These are phyloP conservation scores for Cosmia trapezina DNA, from an alignment of 2,888 invertebrate genomes.

Conservation along the genomic window DNA sequence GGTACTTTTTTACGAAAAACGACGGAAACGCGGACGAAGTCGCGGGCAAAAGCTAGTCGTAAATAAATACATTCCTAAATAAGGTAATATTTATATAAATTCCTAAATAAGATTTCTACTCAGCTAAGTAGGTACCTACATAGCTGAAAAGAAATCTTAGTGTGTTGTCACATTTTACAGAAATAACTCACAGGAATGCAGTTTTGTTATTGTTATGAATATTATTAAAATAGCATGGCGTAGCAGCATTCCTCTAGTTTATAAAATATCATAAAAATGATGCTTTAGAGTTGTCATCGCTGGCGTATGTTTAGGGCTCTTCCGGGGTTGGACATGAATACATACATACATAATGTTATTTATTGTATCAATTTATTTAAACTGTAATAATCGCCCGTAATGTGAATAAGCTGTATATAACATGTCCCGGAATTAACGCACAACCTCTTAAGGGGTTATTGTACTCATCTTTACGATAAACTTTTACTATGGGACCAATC, in stretches of 20 bases:
- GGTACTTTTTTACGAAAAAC: too few species aligned
- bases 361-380: not conserved
- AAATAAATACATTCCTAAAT: too few species aligned
- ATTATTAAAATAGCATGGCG: conserved; percentile 26
- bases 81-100: too few species aligned
- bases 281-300: conserved; percentile 12
- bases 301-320: not conserved
- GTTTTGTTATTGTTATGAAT: conserved; percentile 26
- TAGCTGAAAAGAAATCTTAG: too few species aligned
- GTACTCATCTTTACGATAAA: too few species aligned
- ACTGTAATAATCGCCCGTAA: not conserved
- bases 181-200: conserved; percentile 28
- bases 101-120: too few species aligned
- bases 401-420: too few species aligned
- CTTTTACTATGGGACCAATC: too few species aligned
- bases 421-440: too few species aligned
- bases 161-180: not conserved
- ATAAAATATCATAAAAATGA: conserved; percentile 37
- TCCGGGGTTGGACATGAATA: conserved; percentile 11
- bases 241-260: conserved; percentile 14
- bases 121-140: not conserved
- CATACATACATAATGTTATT: not conserved
- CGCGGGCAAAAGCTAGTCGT: too few species aligned
- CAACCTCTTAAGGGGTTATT: too few species aligned
- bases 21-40: too few species aligned